A percentile compares a stretch with the other conserved stretches of the same genome.
Conservation (phyloP, 1,140 invertebrate species). For the Drosophila asahinai region DNA sequence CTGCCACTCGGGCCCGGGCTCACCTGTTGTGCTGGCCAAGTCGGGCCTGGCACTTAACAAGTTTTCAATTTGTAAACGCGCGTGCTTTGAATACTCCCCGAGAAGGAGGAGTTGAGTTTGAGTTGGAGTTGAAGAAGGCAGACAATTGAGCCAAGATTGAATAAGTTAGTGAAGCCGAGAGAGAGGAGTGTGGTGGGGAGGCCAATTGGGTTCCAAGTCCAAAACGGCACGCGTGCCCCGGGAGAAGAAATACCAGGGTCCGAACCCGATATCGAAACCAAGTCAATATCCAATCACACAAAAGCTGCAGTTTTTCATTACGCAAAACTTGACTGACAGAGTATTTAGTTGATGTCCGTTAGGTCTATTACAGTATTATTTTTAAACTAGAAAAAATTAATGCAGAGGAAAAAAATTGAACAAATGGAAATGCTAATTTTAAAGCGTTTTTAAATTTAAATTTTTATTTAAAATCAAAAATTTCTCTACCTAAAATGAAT, state of each 20-base stretch:
- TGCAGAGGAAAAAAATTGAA: neutral
- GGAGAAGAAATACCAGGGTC: constrained; percentile 19
- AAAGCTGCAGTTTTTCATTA: constrained; percentile 27
- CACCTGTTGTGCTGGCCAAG: constrained; percentile 65
- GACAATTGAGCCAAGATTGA: constrained; percentile 60
- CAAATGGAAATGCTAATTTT: no score
- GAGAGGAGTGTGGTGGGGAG: constrained; percentile 3
- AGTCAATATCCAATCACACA: constrained; percentile 34
- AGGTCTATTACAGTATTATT: constrained; percentile 13
- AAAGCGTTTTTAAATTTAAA: no score
- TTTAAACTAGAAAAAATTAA: neutral
- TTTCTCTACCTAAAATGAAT: neutral
- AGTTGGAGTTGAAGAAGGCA: constrained; percentile 38
- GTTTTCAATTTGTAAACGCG: constrained; percentile 83
- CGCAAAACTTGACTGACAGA: constrained; percentile 23
- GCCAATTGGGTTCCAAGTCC: constrained; percentile 55
- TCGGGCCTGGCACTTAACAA: constrained; percentile 68
- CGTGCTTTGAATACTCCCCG: constrained; percentile 77
- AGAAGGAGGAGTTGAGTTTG: constrained; percentile 29
- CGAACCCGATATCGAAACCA: constrained; percentile 7
- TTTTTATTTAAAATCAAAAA: no score
- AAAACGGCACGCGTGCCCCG: constrained; percentile 46
- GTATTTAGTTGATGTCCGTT: constrained; percentile 21
- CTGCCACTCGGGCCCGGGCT: constrained; percentile 23
- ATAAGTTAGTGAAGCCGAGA: constrained; percentile 19